Base-by-base conservation (phyloP, 2,797 vertebrate species). In the Acanthurus tractus region DNA sequence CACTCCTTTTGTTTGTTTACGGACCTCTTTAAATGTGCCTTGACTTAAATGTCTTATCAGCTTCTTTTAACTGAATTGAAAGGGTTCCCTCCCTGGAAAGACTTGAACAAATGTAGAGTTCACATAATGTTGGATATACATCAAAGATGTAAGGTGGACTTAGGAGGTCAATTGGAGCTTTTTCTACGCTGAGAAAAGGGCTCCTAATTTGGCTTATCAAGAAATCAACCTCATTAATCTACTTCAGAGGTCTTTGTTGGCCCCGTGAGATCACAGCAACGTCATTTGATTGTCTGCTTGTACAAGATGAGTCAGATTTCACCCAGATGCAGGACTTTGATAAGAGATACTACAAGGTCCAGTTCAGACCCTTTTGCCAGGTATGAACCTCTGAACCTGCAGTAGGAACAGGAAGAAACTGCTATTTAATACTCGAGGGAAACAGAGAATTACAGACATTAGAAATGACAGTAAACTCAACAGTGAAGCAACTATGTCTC, bases 1-100 rank as follows among this genome's bases (percentile, higher is more conserved):
- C 66, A 54, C 82, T 75, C 53, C 84, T 88, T 91, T 88, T 89
- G 90, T 95, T 94, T 95, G 93, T 93, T 93, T 94, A 93, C 69
- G 45, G 86, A 73, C 70, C 84, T 89, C 88, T 91, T 91, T 91
- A 91, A 89, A 89, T 81, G 76, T 66, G 66, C 56, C 75, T 72
- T 11, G 59, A 83, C 86, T 89, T 86, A 93, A 92, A 86, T 69
- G 81, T 86, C 88, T 90, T 85, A 87, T 88, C 88, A 85, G 88
- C 86, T 59, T 84, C 90, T 91, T 80, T 94, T 92, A 91, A 86
- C 83, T 83, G 86, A 91, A 93, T 93, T 92, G 90, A 93, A 92
- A 74, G 34, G 67, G 59, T 18, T 75, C 14, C 70, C 58, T 89
- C 67, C 54, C 55, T 22, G 53, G 76, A 76, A 57, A 50, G 73